phyloP scores from a whole-genome alignment of 2,888 invertebrate species.

The Dascillus cervinus region DNA sequence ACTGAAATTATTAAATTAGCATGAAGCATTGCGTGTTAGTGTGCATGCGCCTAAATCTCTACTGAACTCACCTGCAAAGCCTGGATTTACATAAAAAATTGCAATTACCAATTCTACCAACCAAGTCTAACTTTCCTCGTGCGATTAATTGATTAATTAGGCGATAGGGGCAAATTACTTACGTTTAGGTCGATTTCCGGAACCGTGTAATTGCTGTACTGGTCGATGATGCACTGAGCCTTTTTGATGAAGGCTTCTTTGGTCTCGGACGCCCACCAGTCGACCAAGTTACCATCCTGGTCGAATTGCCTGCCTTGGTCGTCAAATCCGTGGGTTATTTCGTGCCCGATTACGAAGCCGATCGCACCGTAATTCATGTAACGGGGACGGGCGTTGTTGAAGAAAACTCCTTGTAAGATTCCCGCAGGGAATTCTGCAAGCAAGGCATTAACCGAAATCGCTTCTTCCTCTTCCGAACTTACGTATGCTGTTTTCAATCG shows the following conservation, averaged over 20 bases:
- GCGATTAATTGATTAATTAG: too few species aligned
- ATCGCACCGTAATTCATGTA: conserved; percentile 92
- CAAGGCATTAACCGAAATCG: too few species aligned
- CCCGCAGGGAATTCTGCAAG: conserved; percentile 87
- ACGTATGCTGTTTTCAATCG: conserved; percentile 83
- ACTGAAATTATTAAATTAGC: conserved; percentile 47
- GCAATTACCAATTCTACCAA: too few species aligned
- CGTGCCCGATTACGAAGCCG: conserved; percentile 86
- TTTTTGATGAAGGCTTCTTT: conserved; percentile 75
- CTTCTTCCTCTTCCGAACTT: conserved; percentile 47
- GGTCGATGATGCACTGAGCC: conserved; percentile 86
- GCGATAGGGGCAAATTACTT: conserved; percentile 34
- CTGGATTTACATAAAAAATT: too few species aligned
- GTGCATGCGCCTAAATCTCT: too few species aligned
- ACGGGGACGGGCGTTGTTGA: conserved; percentile 76
- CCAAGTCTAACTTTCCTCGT: too few species aligned
- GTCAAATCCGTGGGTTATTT: conserved; percentile 87
- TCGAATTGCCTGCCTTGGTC: conserved; percentile 90
- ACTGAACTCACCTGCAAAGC: too few species aligned
- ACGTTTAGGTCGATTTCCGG: conserved; percentile 68
- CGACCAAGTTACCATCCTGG: conserved; percentile 80
- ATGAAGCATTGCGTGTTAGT: too few species aligned
- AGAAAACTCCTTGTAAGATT: conserved; percentile 87
- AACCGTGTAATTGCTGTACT: conserved; percentile 86
- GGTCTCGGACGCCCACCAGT: conserved; percentile 88